A percentile compares a stretch with the other conserved stretches of the same genome.
These are phyloP conservation scores for Charanyca ferruginea DNA, from an alignment of 2,888 invertebrate genomes.

Conservation along the genomic window DNA sequence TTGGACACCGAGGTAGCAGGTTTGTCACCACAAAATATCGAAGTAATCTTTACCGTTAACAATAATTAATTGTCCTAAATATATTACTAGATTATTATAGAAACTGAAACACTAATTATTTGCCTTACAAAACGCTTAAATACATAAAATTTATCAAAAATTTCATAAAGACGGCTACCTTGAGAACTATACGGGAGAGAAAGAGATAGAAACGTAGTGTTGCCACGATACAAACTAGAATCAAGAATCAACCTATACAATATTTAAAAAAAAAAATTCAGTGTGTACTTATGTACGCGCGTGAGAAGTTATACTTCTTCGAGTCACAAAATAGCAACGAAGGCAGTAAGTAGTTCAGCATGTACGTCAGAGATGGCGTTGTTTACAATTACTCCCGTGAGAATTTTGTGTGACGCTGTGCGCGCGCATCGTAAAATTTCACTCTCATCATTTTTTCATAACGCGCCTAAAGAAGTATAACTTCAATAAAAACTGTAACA, in stretches of 20 bases:
- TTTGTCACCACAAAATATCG: slow-evolving; percentile 85
- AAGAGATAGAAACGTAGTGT: slow-evolving; percentile 84
- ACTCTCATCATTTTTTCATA: too few relatives aligned
- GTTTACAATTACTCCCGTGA: too few relatives aligned
- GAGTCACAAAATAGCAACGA: too few relatives aligned
- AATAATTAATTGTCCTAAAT: slow-evolving; percentile 57
- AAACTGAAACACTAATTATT: slow-evolving; percentile 71
- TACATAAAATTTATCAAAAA: slow-evolving; percentile 76
- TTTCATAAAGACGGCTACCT: slow-evolving; percentile 84
- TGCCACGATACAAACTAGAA: slow-evolving; percentile 62
- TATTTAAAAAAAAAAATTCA: not conserved
- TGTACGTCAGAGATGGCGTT: too few relatives aligned
- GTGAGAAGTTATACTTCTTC: too few relatives aligned
- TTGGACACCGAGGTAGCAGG: slow-evolving; percentile 78
- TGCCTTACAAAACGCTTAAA: slow-evolving; percentile 69
- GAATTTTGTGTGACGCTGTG: too few relatives aligned
- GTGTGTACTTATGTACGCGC: too few relatives aligned
- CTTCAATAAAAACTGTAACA: too few relatives aligned
- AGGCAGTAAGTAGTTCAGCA: too few relatives aligned
- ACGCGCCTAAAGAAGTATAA: too few relatives aligned
- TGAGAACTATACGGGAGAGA: slow-evolving; percentile 89
- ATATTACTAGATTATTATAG: slow-evolving; percentile 54
- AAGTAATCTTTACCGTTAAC: slow-evolving; percentile 86
- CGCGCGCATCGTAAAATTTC: too few relatives aligned
- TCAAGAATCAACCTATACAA: slow-evolving; percentile 10